Evolutionary conservation across 2,888 invertebrate species (phyloP).

Genomic region (Lysandra coridon): DNA sequence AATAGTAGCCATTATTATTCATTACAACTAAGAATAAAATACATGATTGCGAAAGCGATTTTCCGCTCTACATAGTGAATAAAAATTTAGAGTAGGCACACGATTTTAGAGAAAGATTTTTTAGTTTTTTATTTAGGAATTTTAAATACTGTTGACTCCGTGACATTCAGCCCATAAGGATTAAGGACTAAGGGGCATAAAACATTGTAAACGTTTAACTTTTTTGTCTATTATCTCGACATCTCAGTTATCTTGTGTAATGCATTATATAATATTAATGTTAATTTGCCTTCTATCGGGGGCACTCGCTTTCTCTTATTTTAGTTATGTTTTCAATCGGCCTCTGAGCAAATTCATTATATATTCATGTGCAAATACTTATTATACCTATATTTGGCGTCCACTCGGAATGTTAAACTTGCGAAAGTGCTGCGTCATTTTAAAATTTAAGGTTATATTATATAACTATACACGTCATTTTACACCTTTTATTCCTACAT

Average conservation of each 20-base stretch:
- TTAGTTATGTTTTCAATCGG: conserved; percentile 4
- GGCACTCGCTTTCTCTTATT: conserved; percentile 6
- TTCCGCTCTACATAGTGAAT: too few species aligned
- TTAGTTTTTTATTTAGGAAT: neutral
- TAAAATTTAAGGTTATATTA: neutral
- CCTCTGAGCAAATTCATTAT: conserved; percentile 12
- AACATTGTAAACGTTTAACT: neutral
- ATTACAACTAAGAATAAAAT: too few species aligned
- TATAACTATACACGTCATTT: neutral
- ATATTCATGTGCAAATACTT: conserved; percentile 9
- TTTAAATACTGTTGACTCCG: neutral
- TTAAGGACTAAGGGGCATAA: neutral
- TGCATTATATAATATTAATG: conserved; percentile 14
- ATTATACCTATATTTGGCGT: neutral
- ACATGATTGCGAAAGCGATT: too few species aligned
- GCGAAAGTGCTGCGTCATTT: conserved; percentile 11
- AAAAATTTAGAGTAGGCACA: neutral
- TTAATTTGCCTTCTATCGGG: conserved; percentile 11
- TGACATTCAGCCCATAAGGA: neutral
- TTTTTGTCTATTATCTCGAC: neutral
- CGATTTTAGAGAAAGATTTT: neutral
- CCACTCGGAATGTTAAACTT: neutral
- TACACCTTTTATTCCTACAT: neutral
- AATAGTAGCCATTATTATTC: too few species aligned
- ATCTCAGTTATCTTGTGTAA: conserved; percentile 1